Base-by-base conservation (phyloP, 2,797 vertebrate genomes). In the Ficedula albicollis region DNA sequence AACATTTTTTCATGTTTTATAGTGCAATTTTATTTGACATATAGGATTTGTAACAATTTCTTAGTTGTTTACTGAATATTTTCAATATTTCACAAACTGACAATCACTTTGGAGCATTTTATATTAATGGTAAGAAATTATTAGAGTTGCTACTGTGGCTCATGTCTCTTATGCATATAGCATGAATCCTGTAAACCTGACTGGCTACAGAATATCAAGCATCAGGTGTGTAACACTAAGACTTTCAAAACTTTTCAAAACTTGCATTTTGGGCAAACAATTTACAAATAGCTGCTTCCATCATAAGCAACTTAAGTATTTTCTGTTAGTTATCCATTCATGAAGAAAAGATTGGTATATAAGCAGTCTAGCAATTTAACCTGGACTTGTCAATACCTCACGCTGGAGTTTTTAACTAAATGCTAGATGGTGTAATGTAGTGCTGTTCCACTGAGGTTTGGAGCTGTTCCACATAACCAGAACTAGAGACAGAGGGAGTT, bases 1-100 rank as follows among this genome's bases (percentile, higher is more conserved):
- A 86, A 76, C 20, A 68, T 91, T 87, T 91, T 96, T 94, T 52
- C 70, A 51, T 75, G 43, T 80, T 90, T 67, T 36, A 46, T 56
- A 52, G 48, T 2, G 7, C 76, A 80, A 80, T 60, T 89, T 85
- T 78, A 44, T 86, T 79, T 78, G 93, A 69, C 32, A 73, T 81
- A 63, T 21, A 87, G 30, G 4, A 68, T 87, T 83, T 68, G 15
- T 86, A 90, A 75, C 29, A 70, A 32, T 93, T 95, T 87, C 15
- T 32, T 87, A 83, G 48, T 77, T 84, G 78, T 86, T 96, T 92
- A 72, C 54, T 54, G 67, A 70, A 72, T 76, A 68, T 51, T 49
- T 84, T 67, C 87, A 84, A 83, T 79, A 76, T n/a, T 80, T 82
- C 27, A 67, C 6, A 25, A 74, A 56, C 20, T 60, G 80, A 39